Evolutionary conservation across 2,113 vertebrate genomes (phyloP).

Genomic region (Rhizomys pruinosus): DNA sequence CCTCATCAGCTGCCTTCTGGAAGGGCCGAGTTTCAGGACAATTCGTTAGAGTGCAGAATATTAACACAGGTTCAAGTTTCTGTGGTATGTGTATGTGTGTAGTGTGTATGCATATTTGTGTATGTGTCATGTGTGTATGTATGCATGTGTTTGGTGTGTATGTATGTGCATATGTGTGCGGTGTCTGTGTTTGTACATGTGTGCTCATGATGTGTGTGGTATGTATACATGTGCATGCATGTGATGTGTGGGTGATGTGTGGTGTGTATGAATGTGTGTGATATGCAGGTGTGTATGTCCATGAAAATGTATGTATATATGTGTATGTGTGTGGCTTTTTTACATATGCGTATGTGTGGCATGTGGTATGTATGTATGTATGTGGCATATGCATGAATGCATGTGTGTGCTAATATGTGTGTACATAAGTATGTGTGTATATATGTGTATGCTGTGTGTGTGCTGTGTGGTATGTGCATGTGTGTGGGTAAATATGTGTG

Average conservation of each 20-base stretch:
- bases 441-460: neutral
- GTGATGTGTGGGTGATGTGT: too few relatives aligned
- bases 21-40: rapidly evolving
- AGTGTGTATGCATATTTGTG: too few relatives aligned
- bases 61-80: too few relatives aligned
- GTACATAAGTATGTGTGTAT: neutral
- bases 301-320: neutral
- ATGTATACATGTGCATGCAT: too few relatives aligned
- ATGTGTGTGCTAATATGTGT: too few relatives aligned
- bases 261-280: too few relatives aligned
- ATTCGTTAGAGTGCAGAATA: neutral
- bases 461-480: too few relatives aligned
- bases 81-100: neutral
- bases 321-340: neutral
- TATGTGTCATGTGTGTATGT: neutral
- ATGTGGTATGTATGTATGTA: neutral
- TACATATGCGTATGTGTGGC: neutral
- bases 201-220: too few relatives aligned
- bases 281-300: too few relatives aligned
- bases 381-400: neutral
- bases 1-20: neutral
- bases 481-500: too few relatives aligned
- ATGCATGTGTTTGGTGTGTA: neutral
- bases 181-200: neutral
- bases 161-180: neutral